Conservation (phyloP, 2,797 vertebrate genomes). For the Acrossocheilus wenchowensis region DNA sequence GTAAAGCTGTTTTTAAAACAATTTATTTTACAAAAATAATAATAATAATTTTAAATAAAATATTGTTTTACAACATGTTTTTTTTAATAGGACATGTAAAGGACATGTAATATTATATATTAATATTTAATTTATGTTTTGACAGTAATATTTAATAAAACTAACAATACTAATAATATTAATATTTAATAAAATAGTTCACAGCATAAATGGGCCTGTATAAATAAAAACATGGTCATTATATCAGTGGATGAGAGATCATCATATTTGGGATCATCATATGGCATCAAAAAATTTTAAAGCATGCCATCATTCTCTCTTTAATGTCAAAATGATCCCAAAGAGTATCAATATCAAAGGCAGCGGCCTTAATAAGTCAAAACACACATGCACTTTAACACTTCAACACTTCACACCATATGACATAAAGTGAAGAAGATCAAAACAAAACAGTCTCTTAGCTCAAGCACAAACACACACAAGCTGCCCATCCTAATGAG, state of each 20-base stretch:
- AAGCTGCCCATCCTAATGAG: conserved; percentile 25
- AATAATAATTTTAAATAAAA: neutral
- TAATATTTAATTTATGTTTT: neutral
- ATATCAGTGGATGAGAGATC: neutral
- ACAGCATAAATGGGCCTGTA: neutral
- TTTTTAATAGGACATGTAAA: neutral
- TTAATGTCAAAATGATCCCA: neutral
- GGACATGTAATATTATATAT: neutral
- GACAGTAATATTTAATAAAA: neutral
- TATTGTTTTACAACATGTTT: too few relatives aligned
- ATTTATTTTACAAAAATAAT: neutral
- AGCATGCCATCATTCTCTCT: neutral
- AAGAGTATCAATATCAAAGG: conserved; percentile 1
- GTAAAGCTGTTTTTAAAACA: too few relatives aligned
- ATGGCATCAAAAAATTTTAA: neutral
- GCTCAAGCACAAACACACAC: conserved; percentile 21
- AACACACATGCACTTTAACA: conserved; percentile 24
- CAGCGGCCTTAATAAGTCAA: conserved; percentile 23
- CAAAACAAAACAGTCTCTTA: conserved; percentile 2
- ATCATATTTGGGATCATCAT: neutral
- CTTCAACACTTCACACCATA: conserved; percentile 2
- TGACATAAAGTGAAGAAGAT: neutral
- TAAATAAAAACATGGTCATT: neutral
- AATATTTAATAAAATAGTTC: neutral
- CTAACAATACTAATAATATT: neutral